phyloP scores from a whole-genome alignment of 2,797 vertebrate genomes.

The Cirrhinus molitorella region DNA sequence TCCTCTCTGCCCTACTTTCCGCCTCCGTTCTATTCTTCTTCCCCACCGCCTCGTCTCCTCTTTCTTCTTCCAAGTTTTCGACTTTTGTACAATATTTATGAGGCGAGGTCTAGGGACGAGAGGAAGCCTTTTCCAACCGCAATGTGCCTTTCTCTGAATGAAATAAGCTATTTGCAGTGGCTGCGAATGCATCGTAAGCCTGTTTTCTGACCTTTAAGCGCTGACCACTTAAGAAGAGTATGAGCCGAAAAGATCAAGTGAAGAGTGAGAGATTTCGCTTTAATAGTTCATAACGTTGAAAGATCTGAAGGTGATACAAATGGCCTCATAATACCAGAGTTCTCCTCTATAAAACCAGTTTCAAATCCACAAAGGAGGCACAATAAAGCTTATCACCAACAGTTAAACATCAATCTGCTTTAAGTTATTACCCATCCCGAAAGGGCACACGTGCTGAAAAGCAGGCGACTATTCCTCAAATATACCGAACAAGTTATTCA shows the following conservation, averaged over 20 bases:
- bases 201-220: conserved; percentile 54
- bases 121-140: conserved; percentile 57
- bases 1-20: conserved; percentile 64
- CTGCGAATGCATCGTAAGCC: conserved; percentile 28
- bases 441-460: not conserved
- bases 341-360: conserved; percentile 12
- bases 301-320: conserved; percentile 41
- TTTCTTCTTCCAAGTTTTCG: conserved; percentile 60
- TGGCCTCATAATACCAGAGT: not conserved
- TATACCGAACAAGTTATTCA: conserved; percentile 18
- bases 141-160: conserved; percentile 53
- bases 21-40: conserved; percentile 55
- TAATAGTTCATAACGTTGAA: conserved; percentile 32
- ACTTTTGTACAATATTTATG: conserved; percentile 66
- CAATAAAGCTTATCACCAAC: conserved; percentile 19
- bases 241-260: conserved; percentile 43
- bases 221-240: conserved; percentile 34
- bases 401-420: conserved; percentile 34
- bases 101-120: conserved; percentile 58
- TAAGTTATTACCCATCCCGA: not conserved
- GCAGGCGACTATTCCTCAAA: conserved; percentile 10
- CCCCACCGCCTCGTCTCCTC: conserved; percentile 40
- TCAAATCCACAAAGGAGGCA: not conserved
- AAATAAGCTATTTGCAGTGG: conserved; percentile 56
- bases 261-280: conserved; percentile 22